Conservation (phyloP, 2,797 vertebrate species). For the Clamator glandarius region DNA sequence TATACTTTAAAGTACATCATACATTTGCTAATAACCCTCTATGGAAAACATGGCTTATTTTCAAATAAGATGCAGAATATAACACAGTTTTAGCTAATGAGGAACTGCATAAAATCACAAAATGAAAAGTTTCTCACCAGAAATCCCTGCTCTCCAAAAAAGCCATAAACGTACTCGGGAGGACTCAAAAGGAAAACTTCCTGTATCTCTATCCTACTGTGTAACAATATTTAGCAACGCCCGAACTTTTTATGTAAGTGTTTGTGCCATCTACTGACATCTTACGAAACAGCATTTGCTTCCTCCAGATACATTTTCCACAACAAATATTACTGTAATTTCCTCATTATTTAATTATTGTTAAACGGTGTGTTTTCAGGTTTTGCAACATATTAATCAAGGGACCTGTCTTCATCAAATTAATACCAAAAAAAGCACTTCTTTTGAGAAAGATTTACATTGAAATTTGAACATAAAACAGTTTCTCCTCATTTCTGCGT, state of each 20-base stretch:
- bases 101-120: background rate
- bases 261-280: slow-evolving; percentile 45
- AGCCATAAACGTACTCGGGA: background rate
- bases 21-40: background rate
- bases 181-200: slow-evolving; percentile 3
- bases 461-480: background rate
- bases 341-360: background rate
- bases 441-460: background rate
- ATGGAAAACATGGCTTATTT: background rate
- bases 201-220: background rate
- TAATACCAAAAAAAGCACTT: background rate
- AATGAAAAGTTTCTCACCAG: slow-evolving; percentile 30
- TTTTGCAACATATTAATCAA: background rate
- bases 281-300: background rate
- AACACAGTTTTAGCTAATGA: background rate
- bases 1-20: background rate
- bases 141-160: background rate
- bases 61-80: background rate
- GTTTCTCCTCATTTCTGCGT: background rate
- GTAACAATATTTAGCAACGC: background rate
- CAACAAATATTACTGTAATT: background rate
- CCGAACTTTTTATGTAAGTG: background rate
- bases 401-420: background rate
- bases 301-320: background rate
- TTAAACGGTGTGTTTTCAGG: background rate